These are phyloP conservation scores for Vesta saturnalis DNA, from an alignment of 2,888 invertebrate species.

Conservation along the genomic window DNA sequence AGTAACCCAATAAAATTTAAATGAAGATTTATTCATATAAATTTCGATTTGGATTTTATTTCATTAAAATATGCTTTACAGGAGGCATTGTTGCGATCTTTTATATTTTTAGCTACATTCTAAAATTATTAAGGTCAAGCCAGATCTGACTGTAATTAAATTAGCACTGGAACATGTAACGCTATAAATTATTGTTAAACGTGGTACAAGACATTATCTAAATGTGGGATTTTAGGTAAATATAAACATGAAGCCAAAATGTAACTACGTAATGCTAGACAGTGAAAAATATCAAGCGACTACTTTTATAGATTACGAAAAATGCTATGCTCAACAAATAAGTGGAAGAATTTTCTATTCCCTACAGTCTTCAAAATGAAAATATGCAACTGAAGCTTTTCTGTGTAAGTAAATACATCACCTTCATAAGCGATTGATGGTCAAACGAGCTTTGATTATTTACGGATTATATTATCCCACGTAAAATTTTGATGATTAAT, in stretches of 20 bases:
- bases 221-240: not conserved
- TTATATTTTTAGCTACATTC: not conserved
- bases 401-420: not conserved
- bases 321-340: conserved; percentile 10
- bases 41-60: not conserved
- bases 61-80: not conserved
- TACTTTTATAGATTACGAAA: conserved; percentile 16
- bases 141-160: not conserved
- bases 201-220: not conserved
- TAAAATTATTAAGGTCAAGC: not conserved
- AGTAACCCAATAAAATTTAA: not conserved
- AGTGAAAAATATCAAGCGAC: conserved; percentile 21
- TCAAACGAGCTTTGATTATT: too few species aligned
- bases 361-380: conserved; percentile 19
- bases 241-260: not conserved
- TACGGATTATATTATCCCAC: too few species aligned
- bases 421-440: not conserved
- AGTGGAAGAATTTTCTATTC: conserved; percentile 10
- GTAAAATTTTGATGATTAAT: too few species aligned
- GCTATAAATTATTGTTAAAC: not conserved
- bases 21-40: not conserved
- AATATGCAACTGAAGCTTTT: conserved; percentile 28
- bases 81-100: too few species aligned
- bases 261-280: conserved; percentile 22
- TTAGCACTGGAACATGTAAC: not conserved